phyloP scores from a whole-genome alignment of 2,888 invertebrate species.

The Drosophila diplacantha region DNA sequence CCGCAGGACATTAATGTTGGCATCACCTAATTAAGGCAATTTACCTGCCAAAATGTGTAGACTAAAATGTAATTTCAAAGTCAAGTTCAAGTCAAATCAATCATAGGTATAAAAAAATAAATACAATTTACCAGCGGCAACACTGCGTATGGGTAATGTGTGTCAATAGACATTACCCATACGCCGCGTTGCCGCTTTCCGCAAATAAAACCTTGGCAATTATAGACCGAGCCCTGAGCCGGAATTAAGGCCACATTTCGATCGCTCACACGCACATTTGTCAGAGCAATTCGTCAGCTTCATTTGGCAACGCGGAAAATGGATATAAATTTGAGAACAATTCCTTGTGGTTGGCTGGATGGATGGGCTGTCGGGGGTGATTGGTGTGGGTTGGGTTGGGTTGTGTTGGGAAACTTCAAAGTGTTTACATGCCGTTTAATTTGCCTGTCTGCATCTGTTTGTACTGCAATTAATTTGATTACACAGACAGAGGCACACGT shows the following conservation, averaged over 20 bases:
- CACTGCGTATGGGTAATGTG: conserved; percentile 3
- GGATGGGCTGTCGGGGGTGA: conserved; percentile 8
- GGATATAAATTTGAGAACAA: conserved; percentile 55
- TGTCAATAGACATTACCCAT: conserved; percentile 47
- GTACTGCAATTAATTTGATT: conserved; percentile 70
- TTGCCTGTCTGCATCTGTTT: conserved; percentile 67
- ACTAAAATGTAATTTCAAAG: conserved; percentile 5
- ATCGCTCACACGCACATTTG: conserved; percentile 28
- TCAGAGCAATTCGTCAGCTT: conserved; percentile 62
- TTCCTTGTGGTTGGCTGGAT: conserved; percentile 38
- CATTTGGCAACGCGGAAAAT: conserved; percentile 41
- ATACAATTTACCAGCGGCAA: neutral
- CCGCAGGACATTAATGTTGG: conserved; percentile 3
- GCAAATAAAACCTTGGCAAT: conserved; percentile 15
- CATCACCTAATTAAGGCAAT: conserved; percentile 8
- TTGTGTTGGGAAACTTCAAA: conserved; percentile 51
- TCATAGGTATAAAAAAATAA: neutral
- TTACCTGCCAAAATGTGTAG: neutral
- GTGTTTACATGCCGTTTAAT: conserved; percentile 71
- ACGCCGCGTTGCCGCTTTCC: conserved; percentile 25
- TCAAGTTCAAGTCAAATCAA: conserved; percentile 11
- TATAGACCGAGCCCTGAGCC: conserved; percentile 22
- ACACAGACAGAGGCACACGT: conserved; percentile 38
- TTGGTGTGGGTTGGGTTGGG: neutral
- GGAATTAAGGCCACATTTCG: conserved; percentile 39